Percentiles rank a stretch among this genome's conserved stretches.
phyloP scores from a whole-genome alignment of 2,797 vertebrate genomes.

The Anguilla anguilla region DNA sequence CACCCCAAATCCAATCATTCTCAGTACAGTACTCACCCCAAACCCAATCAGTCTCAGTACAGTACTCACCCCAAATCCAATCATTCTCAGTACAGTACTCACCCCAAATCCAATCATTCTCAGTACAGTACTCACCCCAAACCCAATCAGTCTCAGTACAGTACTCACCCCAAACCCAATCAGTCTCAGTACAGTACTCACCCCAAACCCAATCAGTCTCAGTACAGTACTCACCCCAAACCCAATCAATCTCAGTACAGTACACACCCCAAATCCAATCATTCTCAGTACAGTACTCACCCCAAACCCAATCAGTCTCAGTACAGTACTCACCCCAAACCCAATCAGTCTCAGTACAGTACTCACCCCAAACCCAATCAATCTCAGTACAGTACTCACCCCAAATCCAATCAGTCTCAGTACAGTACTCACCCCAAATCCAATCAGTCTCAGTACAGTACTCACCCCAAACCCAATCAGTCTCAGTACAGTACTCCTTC shows the following conservation, averaged over 20 bases:
- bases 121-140: slow-evolving; percentile 69
- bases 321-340: background rate
- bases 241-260: background rate
- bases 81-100: too few species aligned
- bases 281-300: background rate
- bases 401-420: background rate
- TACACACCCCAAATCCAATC: background rate
- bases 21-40: slow-evolving; percentile 72
- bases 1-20: background rate
- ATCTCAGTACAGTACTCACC: background rate
- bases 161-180: background rate
- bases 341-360: background rate
- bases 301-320: background rate
- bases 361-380: background rate
- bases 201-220: background rate
- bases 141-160: background rate
- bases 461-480: background rate
- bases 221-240: background rate
- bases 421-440: background rate
- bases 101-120: background rate
- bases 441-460: background rate
- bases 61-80: too few species aligned
- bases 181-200: background rate
- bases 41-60: too few species aligned
- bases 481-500: background rate